Percentiles rank a stretch among this genome's conserved stretches.
Conservation (phyloP, 2,113 vertebrate species). For the Pteronura brasiliensis region DNA sequence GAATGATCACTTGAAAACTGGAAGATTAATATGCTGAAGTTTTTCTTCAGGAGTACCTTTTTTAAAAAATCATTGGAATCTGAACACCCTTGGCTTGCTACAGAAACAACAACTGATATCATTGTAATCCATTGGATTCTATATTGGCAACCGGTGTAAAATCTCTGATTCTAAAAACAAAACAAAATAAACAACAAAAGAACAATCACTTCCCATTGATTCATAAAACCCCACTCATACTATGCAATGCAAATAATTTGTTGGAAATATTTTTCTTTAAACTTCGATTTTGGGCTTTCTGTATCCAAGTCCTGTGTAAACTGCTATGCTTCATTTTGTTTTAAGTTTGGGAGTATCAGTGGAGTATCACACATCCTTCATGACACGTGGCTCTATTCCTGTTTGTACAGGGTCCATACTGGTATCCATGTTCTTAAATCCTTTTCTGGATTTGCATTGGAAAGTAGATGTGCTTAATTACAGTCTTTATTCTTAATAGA, state of each 20-base stretch:
- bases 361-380: background rate
- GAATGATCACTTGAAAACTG: conserved; percentile 5
- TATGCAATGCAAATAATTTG: conserved; percentile 30
- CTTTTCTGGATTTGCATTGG: background rate
- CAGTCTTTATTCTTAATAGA: background rate
- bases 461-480: background rate
- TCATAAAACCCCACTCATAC: conserved; percentile 35
- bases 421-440: background rate
- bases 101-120: background rate
- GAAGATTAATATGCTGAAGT: background rate
- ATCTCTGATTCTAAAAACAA: background rate
- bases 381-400: conserved; percentile 7
- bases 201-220: background rate
- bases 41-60: background rate
- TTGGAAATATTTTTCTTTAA: conserved; percentile 20
- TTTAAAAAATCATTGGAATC: conserved; percentile 30
- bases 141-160: background rate
- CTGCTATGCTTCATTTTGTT: background rate
- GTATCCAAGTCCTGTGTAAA: background rate
- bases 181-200: conserved; percentile 9
- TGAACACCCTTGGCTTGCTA: conserved; percentile 3
- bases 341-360: conserved; percentile 13
- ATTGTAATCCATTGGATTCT: conserved; percentile 45
- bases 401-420: background rate
- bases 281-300: conserved; percentile 15